phyloP scores from a whole-genome alignment of 2,888 invertebrate genomes.

The Pachycephus smyrnensis region DNA sequence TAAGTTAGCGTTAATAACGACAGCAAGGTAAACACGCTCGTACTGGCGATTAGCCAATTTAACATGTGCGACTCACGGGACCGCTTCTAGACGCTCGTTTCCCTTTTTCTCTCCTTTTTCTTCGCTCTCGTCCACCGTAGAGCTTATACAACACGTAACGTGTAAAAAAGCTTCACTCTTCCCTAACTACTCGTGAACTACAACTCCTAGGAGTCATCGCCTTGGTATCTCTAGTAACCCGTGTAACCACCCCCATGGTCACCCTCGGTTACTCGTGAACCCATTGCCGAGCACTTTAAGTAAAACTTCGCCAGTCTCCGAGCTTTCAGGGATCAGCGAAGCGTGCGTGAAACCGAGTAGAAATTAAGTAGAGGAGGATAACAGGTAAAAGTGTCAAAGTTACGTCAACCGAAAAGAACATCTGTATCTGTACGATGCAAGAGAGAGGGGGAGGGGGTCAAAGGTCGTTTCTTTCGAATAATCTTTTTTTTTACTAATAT shows the following conservation, averaged over 20 bases:
- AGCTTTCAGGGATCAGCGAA: background rate
- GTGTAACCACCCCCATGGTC: background rate
- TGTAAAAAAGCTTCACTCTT: background rate
- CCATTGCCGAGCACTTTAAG: background rate
- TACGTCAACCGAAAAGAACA: background rate
- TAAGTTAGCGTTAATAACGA: background rate
- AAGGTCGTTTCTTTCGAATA: no score
- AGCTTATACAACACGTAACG: background rate
- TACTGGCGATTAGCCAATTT: background rate
- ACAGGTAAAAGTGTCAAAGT: background rate
- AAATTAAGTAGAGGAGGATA: background rate
- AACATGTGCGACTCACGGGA: background rate
- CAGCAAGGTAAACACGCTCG: background rate
- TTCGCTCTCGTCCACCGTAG: background rate
- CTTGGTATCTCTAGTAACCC: background rate
- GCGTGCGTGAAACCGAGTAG: background rate
- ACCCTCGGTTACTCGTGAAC: background rate
- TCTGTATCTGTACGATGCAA: no score
- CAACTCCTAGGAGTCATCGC: background rate
- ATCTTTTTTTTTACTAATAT: no score
- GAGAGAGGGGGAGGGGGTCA: no score
- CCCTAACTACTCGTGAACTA: background rate
- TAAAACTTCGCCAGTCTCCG: background rate
- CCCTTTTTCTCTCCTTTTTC: background rate
- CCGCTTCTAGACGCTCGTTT: background rate